Percentiles rank a stretch among this genome's conserved stretches.
Conservation (phyloP, 2,888 invertebrate genomes). For the Amitus sp. region DNA sequence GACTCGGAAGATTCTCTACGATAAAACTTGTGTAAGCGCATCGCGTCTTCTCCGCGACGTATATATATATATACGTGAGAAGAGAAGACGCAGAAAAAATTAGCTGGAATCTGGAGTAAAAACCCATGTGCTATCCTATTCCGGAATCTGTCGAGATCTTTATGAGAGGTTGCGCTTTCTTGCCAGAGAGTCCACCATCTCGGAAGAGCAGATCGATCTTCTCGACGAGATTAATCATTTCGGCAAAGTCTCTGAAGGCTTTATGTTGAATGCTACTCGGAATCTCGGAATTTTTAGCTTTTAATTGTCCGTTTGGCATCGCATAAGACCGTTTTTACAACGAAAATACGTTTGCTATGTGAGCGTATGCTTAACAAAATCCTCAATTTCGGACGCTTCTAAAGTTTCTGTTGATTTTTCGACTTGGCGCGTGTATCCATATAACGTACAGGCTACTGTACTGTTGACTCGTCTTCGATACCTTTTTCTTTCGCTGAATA, state of each 20-base stretch:
- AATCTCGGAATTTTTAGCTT: conserved; percentile 22
- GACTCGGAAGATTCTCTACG: conserved; percentile 30
- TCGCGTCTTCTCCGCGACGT: conserved; percentile 15
- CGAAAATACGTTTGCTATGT: conserved; percentile 2
- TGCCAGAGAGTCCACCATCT: conserved; percentile 32
- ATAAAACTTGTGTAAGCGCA: conserved; percentile 35
- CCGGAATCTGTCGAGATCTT: conserved; percentile 29
- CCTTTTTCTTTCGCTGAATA: not conserved
- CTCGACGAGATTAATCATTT: conserved; percentile 25
- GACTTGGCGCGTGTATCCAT: conserved; percentile 35
- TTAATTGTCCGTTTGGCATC: conserved; percentile 19
- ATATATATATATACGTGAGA: too few relatives aligned
- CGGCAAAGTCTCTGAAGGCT: too few relatives aligned
- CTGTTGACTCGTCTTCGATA: conserved; percentile 22
- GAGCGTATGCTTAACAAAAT: conserved; percentile 5
- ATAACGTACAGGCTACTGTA: too few relatives aligned
- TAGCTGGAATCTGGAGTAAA: conserved; percentile 22
- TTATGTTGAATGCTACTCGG: conserved; percentile 22
- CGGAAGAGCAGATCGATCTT: conserved; percentile 27
- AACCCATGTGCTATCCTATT: conserved; percentile 30
- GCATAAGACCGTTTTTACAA: not conserved
- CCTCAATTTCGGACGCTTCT: not conserved
- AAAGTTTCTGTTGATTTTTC: conserved; percentile 36
- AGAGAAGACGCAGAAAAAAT: conserved; percentile 35
- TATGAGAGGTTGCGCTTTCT: conserved; percentile 15